These are phyloP conservation scores for Xylocampa areola DNA, from an alignment of 2,888 invertebrate genomes.

Conservation along the genomic window DNA sequence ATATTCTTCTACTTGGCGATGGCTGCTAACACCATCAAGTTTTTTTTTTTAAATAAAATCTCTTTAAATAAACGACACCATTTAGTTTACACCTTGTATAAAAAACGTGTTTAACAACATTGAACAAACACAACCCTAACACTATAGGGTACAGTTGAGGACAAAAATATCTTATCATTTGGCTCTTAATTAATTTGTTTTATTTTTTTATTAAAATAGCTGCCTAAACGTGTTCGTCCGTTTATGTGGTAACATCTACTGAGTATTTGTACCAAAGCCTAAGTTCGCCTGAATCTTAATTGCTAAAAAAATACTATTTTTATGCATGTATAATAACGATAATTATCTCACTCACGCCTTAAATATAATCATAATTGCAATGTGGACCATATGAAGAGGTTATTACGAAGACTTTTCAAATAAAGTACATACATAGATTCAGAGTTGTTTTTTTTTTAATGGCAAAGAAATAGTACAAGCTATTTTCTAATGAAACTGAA, in stretches of 20 bases:
- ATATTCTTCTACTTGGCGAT: no score
- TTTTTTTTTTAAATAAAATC: neutral
- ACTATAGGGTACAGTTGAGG: slow-evolving; percentile 54
- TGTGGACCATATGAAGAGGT: slow-evolving; percentile 65
- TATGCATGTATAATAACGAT: slow-evolving; percentile 52
- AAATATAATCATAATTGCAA: slow-evolving; percentile 67
- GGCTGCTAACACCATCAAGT: no score
- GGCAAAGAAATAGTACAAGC: slow-evolving; percentile 7
- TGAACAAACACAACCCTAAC: slow-evolving; percentile 26
- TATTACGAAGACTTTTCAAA: slow-evolving; percentile 25
- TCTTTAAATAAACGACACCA: neutral
- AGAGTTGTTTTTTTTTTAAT: slow-evolving; percentile 11
- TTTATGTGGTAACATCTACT: slow-evolving; percentile 81
- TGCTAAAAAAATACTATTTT: slow-evolving; percentile 69
- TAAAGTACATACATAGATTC: slow-evolving; percentile 23
- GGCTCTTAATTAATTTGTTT: slow-evolving; percentile 62
- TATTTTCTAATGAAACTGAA: slow-evolving; percentile 11
- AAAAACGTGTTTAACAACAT: slow-evolving; percentile 27
- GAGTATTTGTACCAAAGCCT: slow-evolving; percentile 87
- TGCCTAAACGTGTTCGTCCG: slow-evolving; percentile 67
- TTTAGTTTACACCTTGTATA: slow-evolving; percentile 33
- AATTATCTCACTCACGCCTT: slow-evolving; percentile 81
- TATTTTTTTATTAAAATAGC: slow-evolving; percentile 61
- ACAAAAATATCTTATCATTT: slow-evolving; percentile 56
- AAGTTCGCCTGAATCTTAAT: slow-evolving; percentile 70